Conservation (phyloP, 2,113 vertebrate genomes). For the Brienomyrus longianalis region DNA sequence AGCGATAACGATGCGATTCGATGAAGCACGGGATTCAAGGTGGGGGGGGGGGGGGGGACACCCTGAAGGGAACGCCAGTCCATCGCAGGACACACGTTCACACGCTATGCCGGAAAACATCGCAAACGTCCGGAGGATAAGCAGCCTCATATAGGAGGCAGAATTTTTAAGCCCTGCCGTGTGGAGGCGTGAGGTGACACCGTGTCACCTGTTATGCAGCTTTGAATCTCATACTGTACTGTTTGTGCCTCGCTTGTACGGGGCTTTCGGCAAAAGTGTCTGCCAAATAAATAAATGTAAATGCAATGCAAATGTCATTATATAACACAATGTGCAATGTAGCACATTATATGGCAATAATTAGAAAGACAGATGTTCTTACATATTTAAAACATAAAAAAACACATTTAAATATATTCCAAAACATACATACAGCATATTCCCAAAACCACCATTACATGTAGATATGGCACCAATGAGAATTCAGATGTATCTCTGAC, state of each 20-base stretch:
- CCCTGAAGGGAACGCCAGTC: neutral
- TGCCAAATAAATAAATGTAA: neutral
- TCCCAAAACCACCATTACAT: neutral
- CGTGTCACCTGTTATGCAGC: neutral
- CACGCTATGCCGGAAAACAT: neutral
- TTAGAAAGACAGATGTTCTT: neutral
- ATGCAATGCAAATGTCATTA: neutral
- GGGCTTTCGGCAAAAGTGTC: neutral
- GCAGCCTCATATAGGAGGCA: neutral
- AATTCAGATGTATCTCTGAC: neutral
- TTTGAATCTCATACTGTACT: neutral
- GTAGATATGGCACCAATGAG: neutral
- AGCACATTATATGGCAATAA: neutral
- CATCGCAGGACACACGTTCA: neutral
- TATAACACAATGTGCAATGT: neutral
- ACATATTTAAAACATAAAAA: neutral
- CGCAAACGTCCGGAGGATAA: neutral
- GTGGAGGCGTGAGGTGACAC: neutral
- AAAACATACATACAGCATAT: neutral
- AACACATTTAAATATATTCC: neutral
- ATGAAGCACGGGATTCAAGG: neutral
- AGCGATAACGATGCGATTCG: neutral
- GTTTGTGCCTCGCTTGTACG: neutral
- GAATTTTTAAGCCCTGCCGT: neutral
- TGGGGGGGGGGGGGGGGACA: neutral